Evolutionary conservation across 2,888 invertebrate species (phyloP).

Genomic region (Leucozona laternaria): DNA sequence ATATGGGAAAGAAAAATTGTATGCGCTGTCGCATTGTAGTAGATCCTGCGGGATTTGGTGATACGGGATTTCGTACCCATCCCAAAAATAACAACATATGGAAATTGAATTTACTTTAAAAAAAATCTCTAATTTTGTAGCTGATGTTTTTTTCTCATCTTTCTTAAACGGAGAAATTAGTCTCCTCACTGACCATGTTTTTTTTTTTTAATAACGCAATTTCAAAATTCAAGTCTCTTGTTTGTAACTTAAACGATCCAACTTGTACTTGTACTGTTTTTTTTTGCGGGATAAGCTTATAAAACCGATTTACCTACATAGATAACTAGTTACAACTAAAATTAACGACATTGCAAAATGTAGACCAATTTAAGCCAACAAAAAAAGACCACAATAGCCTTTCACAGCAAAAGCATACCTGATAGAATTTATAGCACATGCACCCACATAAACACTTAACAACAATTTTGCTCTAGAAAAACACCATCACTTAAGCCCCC

Average conservation of each 20-base stretch:
- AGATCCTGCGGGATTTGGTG: too few species aligned
- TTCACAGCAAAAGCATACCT: neutral
- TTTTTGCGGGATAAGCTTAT: neutral
- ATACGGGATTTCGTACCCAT: too few species aligned
- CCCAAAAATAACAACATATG: too few species aligned
- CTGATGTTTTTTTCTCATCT: too few species aligned
- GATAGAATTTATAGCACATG: conserved; percentile 19
- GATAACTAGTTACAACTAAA: neutral
- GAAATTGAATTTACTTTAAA: too few species aligned
- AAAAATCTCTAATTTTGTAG: too few species aligned
- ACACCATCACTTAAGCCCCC: neutral
- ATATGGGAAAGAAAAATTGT: too few species aligned
- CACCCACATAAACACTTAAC: neutral
- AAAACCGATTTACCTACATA: conserved; percentile 9
- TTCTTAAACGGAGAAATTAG: neutral
- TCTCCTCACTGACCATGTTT: neutral
- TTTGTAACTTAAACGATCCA: neutral
- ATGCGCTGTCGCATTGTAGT: too few species aligned
- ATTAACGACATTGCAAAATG: conserved; percentile 9
- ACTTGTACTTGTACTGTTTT: neutral
- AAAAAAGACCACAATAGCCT: neutral
- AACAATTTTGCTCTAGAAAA: conserved; percentile 24
- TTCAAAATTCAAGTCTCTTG: neutral
- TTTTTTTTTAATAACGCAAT: neutral
- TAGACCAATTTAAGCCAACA: conserved; percentile 7